Evolutionary conservation across 2,113 vertebrate species (phyloP), one percentile per base, ranked within the genome.

Genomic region (Gambusia holbrooki): DNA sequence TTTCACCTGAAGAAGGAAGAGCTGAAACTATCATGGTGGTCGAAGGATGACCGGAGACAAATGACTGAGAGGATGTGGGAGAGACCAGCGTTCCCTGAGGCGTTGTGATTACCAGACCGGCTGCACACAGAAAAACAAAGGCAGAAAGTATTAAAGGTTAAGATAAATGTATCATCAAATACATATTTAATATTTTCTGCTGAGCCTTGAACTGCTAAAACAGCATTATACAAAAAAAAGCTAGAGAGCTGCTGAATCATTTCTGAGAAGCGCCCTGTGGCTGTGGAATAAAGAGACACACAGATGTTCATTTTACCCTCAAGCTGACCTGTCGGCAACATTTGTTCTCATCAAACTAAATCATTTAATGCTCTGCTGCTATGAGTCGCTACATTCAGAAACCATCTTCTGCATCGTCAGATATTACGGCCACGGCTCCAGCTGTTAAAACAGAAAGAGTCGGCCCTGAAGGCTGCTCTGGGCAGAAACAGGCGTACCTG

Each of bases 11-110:
- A 51, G 93, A 82, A 61, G 93, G 96, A 71, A 98, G 93, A 0
- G 97, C 94, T 70, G 97, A 98, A 87, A 98, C 97, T 84, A 99
- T 99, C 97, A 99, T 98, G 85, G 95, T 95, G n/a, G 95, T 93
- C 22, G 97, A 95, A 19, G 93, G 93, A 80, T 95, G 94, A 85
- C 96, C 96, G 8, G 96, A 96, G 85, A 99, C 96, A 82, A 97
- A 96, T 1, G 97, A 97, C 85, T 97, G 97, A 81, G 97, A 96
- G 75, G 97, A 97, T 70, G 96, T 96, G 93, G 93, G 97, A 60
- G 97, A 97, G 83, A 99, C 96, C 63, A 99, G 93, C 27, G 98
- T 97, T 89, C 97, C 97, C 89, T 96, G 97, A 3, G 97, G 97
- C 86, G 97, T 97, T 6, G 97, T 98, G 92, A 98, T 98, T 84